These are phyloP conservation scores for Anthoscopus minutus DNA, from an alignment of 2,113 vertebrate species.

Conservation along the genomic window DNA sequence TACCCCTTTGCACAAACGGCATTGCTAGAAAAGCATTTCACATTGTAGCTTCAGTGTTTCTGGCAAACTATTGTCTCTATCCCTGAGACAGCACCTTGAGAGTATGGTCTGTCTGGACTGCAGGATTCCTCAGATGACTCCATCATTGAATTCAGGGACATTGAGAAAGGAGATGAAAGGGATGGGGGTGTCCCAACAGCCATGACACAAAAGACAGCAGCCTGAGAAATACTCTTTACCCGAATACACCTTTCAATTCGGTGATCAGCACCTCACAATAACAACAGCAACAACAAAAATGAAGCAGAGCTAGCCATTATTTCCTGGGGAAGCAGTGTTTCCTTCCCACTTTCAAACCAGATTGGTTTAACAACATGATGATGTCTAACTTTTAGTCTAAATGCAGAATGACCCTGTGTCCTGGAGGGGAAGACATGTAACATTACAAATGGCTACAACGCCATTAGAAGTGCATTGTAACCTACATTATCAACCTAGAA, in stretches of 20 bases:
- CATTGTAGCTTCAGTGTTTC: slow-evolving; percentile 55
- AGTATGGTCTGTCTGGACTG: slow-evolving; percentile 58
- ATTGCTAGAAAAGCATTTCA: slow-evolving; percentile 65
- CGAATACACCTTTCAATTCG: slow-evolving; percentile 60
- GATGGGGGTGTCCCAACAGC: slow-evolving; percentile 49
- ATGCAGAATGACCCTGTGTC: slow-evolving; percentile 66
- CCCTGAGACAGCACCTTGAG: slow-evolving; percentile 62
- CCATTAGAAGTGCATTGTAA: slow-evolving; percentile 69
- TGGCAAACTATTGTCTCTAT: slow-evolving; percentile 55
- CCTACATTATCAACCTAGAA: slow-evolving; percentile 53
- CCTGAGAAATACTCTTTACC: slow-evolving; percentile 72
- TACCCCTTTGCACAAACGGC: slow-evolving; percentile 13
- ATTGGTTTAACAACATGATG: slow-evolving; percentile 40
- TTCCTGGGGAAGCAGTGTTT: slow-evolving; percentile 55
- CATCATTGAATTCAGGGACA: slow-evolving; percentile 58
- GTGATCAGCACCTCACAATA: slow-evolving; percentile 68
- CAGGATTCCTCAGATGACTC: slow-evolving; percentile 57
- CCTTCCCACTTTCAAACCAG: slow-evolving; percentile 35
- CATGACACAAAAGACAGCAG: slow-evolving; percentile 50
- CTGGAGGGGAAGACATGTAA: slow-evolving; percentile 71
- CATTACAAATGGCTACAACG: slow-evolving; percentile 64
- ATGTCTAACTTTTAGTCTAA: slow-evolving; percentile 31
- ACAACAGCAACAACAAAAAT: not conserved
- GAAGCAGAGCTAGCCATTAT: slow-evolving; percentile 44
- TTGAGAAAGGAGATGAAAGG: slow-evolving; percentile 69